Percentiles rank a stretch among this genome's conserved stretches.
phyloP scores from a whole-genome alignment of 2,113 vertebrate species.

The Elachura formosa region DNA sequence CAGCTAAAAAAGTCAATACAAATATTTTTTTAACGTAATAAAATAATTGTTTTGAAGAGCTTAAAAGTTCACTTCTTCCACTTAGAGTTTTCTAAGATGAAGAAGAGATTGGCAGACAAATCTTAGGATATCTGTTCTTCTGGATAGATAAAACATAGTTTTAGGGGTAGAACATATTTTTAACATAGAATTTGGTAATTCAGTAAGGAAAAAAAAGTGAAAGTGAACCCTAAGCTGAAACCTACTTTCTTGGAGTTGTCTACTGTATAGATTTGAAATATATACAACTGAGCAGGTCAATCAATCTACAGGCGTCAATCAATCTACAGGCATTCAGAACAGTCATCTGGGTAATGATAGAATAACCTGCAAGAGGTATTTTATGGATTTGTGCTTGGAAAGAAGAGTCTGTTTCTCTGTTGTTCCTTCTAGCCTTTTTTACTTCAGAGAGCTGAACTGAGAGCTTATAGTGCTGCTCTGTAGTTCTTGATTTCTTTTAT shows the following conservation, averaged over 20 bases:
- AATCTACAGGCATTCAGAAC: neutral
- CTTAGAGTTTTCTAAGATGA: neutral
- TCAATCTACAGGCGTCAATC: neutral
- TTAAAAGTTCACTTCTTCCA: neutral
- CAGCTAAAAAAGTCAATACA: neutral
- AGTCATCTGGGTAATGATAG: neutral
- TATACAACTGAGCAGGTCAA: neutral
- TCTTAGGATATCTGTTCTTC: neutral
- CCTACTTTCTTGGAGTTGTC: neutral
- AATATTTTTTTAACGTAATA: neutral
- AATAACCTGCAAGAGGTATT: neutral
- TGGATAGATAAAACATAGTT: neutral
- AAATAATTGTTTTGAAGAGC: neutral
- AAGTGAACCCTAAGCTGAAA: neutral
- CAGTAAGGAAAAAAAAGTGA: neutral
- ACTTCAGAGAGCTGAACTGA: neutral
- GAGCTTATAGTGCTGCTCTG: neutral
- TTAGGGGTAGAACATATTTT: no score
- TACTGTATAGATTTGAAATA: neutral
- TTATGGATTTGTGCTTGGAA: neutral
- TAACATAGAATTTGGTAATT: neutral
- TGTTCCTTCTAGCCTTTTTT: neutral
- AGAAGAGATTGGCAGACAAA: neutral
- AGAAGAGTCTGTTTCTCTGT: neutral
- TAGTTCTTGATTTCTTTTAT: neutral